A percentile compares a stretch with the other conserved stretches of the same genome.
These are phyloP conservation scores for Anticlea derivata DNA, from an alignment of 2,888 invertebrate species.

Conservation along the genomic window DNA sequence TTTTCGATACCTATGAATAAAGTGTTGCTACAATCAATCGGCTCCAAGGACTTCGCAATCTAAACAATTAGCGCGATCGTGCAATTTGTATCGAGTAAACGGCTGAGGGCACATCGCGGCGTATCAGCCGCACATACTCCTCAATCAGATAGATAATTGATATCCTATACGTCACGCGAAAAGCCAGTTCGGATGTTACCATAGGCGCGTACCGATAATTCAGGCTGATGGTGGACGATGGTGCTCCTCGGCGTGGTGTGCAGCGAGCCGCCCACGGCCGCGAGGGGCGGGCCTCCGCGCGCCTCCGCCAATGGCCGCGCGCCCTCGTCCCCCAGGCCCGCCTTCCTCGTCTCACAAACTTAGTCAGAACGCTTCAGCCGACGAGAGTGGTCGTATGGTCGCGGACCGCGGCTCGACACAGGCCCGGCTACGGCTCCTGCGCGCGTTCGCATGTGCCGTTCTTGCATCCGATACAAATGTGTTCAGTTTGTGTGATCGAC, in stretches of 20 bases:
- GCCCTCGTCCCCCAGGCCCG: constrained; percentile 40
- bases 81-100: constrained; percentile 22
- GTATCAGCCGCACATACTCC: constrained; percentile 37
- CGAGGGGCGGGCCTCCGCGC: constrained; percentile 4
- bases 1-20: constrained; percentile 7
- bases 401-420: constrained; percentile 21
- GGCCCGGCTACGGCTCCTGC: constrained; percentile 24
- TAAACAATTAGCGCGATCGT: constrained; percentile 23
- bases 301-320: constrained; percentile 13
- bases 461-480: constrained; percentile 10
- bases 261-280: constrained; percentile 43
- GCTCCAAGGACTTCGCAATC: constrained; percentile 25
- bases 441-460: constrained; percentile 16
- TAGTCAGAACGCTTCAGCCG: constrained; percentile 56
- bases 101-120: constrained; percentile 20
- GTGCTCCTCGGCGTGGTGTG: constrained; percentile 41
- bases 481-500: constrained; percentile 47
- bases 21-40: constrained; percentile 28
- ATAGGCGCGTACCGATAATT: constrained; percentile 52
- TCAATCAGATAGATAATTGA: constrained; percentile 48
- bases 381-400: constrained; percentile 39
- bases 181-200: constrained; percentile 46
- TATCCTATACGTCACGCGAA: constrained; percentile 52
- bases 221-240: constrained; percentile 44
- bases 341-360: constrained; percentile 45